phyloP scores from a whole-genome alignment of 2,797 vertebrate species.

The Pelobates cultripes region DNA sequence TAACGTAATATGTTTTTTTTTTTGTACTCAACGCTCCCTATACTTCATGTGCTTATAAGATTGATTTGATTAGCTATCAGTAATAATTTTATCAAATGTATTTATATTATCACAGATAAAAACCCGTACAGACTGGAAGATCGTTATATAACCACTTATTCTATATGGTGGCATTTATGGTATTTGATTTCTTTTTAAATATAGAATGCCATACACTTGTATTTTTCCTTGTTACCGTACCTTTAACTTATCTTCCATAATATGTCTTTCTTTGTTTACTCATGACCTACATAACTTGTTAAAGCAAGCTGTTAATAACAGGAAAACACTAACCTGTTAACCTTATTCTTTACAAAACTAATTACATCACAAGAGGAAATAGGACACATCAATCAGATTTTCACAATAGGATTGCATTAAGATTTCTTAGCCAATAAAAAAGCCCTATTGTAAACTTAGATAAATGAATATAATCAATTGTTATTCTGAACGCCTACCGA shows the following conservation, averaged over 20 bases:
- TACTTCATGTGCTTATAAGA: too few relatives aligned
- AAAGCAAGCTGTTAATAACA: conserved; percentile 32
- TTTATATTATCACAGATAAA: too few relatives aligned
- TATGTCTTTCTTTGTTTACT: not conserved
- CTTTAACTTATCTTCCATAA: not conserved
- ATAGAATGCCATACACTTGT: too few relatives aligned
- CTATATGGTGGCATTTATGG: too few relatives aligned
- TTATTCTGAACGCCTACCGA: not conserved
- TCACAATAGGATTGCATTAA: not conserved
- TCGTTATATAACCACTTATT: too few relatives aligned
- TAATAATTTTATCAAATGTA: too few relatives aligned
- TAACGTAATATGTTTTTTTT: too few relatives aligned
- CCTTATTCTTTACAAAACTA: conserved; percentile 9
- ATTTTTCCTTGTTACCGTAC: not conserved
- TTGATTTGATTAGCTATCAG: too few relatives aligned
- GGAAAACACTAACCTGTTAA: conserved; percentile 37
- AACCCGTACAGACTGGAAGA: too few relatives aligned
- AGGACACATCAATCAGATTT: conserved; percentile 1
- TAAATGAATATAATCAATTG: conserved; percentile 2
- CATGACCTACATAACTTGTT: conserved; percentile 39
- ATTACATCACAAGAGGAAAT: conserved; percentile 24
- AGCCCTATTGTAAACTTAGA: not conserved
- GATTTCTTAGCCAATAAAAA: not conserved
- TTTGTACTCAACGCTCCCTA: too few relatives aligned
- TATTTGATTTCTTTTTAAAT: too few relatives aligned